These are phyloP conservation scores for Saimiri boliviensis DNA, from an alignment of 2,113 vertebrate genomes.

Conservation along the genomic window DNA sequence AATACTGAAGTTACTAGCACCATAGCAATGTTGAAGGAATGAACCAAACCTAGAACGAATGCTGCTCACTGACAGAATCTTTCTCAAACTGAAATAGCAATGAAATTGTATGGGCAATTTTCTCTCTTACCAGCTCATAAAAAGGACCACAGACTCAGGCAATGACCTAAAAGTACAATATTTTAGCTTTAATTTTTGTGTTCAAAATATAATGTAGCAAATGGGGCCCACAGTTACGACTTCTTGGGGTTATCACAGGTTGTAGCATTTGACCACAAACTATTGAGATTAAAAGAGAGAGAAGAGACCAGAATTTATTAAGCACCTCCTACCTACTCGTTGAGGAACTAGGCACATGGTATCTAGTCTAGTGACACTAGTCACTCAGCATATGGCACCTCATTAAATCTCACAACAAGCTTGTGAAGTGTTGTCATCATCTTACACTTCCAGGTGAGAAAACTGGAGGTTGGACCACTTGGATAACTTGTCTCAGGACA, in stretches of 20 bases:
- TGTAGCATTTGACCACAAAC: not conserved
- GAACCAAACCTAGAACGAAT: not conserved
- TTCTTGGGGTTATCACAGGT: not conserved
- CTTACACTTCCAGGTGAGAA: not conserved
- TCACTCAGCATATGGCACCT: not conserved
- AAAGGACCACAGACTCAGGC: conserved; percentile 10
- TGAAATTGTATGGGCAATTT: not conserved
- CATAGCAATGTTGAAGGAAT: not conserved
- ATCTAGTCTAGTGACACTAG: too few species aligned
- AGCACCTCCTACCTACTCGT: not conserved
- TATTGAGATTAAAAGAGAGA: not conserved
- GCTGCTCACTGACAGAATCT: not conserved
- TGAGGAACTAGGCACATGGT: not conserved
- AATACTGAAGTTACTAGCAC: not conserved
- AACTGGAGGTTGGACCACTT: not conserved
- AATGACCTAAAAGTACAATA: conserved; percentile 5
- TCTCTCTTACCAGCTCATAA: not conserved
- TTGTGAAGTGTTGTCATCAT: not conserved
- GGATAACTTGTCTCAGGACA: not conserved
- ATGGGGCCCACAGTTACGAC: not conserved
- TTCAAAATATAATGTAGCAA: not conserved
- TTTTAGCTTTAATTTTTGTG: conserved; percentile 36
- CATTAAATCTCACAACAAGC: not conserved
- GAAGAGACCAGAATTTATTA: not conserved
- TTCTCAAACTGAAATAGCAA: not conserved